Conservation (phyloP, 1,140 invertebrate genomes). For the Danaus melanippus region DNA sequence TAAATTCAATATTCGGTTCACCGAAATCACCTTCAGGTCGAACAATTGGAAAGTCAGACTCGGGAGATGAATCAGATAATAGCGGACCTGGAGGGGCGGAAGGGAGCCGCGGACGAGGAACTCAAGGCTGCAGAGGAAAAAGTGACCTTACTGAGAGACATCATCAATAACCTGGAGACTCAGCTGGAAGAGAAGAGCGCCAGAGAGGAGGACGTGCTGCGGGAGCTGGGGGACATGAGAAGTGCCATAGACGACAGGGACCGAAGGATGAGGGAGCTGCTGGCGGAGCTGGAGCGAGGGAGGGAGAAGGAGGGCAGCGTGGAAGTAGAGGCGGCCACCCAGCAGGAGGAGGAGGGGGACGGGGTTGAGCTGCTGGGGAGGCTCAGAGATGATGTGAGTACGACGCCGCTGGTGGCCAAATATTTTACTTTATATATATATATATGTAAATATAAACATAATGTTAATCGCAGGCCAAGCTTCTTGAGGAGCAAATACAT, state of each 20-base stretch:
- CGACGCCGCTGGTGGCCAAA: too few species aligned
- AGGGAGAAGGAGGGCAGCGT: conserved; percentile 40
- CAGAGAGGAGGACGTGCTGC: conserved; percentile 58
- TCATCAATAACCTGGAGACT: conserved; percentile 81
- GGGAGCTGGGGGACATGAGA: conserved; percentile 56
- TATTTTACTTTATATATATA: too few species aligned
- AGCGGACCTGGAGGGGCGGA: conserved; percentile 73
- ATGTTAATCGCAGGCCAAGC: conserved; percentile 63
- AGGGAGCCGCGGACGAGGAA: conserved; percentile 76
- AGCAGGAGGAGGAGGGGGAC: conserved; percentile 35
- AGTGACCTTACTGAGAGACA: conserved; percentile 79
- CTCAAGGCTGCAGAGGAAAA: conserved; percentile 81
- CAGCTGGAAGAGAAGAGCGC: conserved; percentile 77
- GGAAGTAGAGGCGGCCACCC: conserved; percentile 36
- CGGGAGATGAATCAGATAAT: conserved; percentile 77
- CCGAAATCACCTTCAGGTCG: too few species aligned
- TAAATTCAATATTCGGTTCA: too few species aligned
- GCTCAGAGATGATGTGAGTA: conserved; percentile 29
- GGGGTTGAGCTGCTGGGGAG: conserved; percentile 32
- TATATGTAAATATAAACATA: too few species aligned
- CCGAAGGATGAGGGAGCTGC: conserved; percentile 48
- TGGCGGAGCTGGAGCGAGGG: conserved; percentile 47
- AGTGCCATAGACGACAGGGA: conserved; percentile 61
- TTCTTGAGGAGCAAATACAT: conserved; percentile 60
- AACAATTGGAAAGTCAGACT: conserved; percentile 79